Base-by-base conservation (phyloP, 64 coral and sea anemone species). In the Dendronephthya gigantea region DNA sequence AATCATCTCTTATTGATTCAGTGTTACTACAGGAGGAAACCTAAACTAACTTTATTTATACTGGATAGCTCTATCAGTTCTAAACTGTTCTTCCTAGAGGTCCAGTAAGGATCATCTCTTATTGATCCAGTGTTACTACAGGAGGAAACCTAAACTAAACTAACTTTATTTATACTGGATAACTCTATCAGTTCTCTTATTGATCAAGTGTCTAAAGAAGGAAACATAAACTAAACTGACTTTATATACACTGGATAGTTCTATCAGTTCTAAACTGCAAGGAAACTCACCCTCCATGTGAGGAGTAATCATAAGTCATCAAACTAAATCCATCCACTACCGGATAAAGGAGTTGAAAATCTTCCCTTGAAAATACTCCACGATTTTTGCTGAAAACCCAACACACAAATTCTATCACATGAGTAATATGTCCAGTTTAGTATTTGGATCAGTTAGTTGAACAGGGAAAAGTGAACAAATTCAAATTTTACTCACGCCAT, bases 241-340 rank as follows among this genome's bases (percentile, higher is more conserved):
- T 16, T 52, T 12, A 52, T 5, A 22, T 13, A 62, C 25, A 23
- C 4, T 19, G 25, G 19, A 62, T n/a, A 62, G 55, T 5, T 23
- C 19, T 19, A 62, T 62, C 25, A 62, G 25, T 5, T 62, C 25
- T 62, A 27, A 62, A 6, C 17, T n/a, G 55, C 19, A 22, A 1
- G 55, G 8, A 62, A 79, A 13, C 40, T 23, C 48, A 94, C 92
- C 92, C 90, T 59, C 83, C 87, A 0, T 90, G 86, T 10, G 94
- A 91, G 2, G 92, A 90, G 48, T 93, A 97, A 12, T 97, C 94
- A 48, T 97, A 97, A 4, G 94, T 97, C 94, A 97, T 97, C 27
- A 97, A 87, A 85, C 94, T 97, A 69, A 97, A 97, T 1, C 94
- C 94, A 82, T 97, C 94, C 31, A 97, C n/a, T n/a, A 97, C 94